phyloP scores from a whole-genome alignment of 1,140 invertebrate genomes.

The Aleiodes sp. region DNA sequence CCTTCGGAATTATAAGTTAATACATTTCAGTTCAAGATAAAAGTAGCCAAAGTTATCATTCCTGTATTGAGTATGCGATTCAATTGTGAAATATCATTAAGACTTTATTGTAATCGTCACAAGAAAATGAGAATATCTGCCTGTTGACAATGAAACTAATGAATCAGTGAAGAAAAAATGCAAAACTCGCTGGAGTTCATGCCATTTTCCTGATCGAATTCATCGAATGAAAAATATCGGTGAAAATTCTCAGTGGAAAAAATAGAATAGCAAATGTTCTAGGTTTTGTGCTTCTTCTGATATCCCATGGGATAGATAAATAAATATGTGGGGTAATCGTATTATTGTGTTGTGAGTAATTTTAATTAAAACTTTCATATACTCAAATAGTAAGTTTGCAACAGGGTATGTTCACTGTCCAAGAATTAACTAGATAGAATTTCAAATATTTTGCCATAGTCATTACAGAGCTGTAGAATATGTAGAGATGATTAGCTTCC shows the following conservation, averaged over 20 bases:
- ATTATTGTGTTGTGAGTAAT: background rate
- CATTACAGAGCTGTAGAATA: too few relatives aligned
- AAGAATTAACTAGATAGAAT: too few relatives aligned
- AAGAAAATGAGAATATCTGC: slow-evolving; percentile 20
- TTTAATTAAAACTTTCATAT: background rate
- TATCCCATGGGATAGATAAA: background rate
- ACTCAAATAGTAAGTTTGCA: too few relatives aligned
- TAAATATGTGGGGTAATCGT: background rate
- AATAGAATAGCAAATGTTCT: slow-evolving; percentile 6
- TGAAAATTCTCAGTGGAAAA: slow-evolving; percentile 19
- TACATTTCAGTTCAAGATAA: background rate
- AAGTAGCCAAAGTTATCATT: slow-evolving; percentile 5
- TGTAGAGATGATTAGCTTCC: too few relatives aligned
- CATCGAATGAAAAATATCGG: slow-evolving; percentile 38
- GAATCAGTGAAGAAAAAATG: background rate
- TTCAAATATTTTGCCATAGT: too few relatives aligned
- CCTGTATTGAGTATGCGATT: background rate
- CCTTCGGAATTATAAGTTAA: too few relatives aligned
- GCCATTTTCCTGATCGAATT: slow-evolving; percentile 40
- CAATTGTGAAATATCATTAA: background rate
- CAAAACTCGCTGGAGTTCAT: slow-evolving; percentile 38
- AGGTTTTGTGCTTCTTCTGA: background rate
- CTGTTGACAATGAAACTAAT: background rate
- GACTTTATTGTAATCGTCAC: background rate
- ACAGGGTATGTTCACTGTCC: too few relatives aligned